Conservation (phyloP, 2,797 vertebrate genomes). For the Sebastes itinus region DNA sequence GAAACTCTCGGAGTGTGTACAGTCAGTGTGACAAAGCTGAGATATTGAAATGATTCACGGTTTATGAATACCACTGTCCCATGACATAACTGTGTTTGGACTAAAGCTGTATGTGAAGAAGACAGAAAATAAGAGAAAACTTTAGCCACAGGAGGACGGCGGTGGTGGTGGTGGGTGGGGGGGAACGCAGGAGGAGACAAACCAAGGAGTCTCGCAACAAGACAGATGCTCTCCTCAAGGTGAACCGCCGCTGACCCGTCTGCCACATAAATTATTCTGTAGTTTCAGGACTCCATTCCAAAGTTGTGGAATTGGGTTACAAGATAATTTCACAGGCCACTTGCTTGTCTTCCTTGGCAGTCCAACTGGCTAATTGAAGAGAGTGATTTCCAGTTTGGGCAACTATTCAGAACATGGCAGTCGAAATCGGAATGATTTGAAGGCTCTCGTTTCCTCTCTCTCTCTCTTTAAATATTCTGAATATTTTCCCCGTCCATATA, state of each 20-base stretch:
- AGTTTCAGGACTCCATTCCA: conserved; percentile 85
- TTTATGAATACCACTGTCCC: conserved; percentile 20
- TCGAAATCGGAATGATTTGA: conserved; percentile 79
- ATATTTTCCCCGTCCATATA: conserved; percentile 33
- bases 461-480: conserved; percentile 26
- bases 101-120: conserved; percentile 16
- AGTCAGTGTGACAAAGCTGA: conserved; percentile 16
- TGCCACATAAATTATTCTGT: conserved; percentile 85
- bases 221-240: conserved; percentile 80
- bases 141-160: conserved; percentile 21
- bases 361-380: conserved; percentile 89
- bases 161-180: not conserved
- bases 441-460: conserved; percentile 50
- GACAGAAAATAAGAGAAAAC: not conserved
- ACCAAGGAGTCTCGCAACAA: conserved; percentile 28
- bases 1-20: not conserved
- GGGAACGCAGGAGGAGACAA: conserved; percentile 16
- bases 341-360: conserved; percentile 89
- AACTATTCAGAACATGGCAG: conserved; percentile 83
- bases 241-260: conserved; percentile 81
- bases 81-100: conserved; percentile 52
- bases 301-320: conserved; percentile 88
- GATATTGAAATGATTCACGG: conserved; percentile 26
- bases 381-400: conserved; percentile 83
- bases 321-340: conserved; percentile 89